These are phyloP conservation scores for Falco berigora DNA, from an alignment of 2,797 vertebrate genomes.

Conservation along the genomic window DNA sequence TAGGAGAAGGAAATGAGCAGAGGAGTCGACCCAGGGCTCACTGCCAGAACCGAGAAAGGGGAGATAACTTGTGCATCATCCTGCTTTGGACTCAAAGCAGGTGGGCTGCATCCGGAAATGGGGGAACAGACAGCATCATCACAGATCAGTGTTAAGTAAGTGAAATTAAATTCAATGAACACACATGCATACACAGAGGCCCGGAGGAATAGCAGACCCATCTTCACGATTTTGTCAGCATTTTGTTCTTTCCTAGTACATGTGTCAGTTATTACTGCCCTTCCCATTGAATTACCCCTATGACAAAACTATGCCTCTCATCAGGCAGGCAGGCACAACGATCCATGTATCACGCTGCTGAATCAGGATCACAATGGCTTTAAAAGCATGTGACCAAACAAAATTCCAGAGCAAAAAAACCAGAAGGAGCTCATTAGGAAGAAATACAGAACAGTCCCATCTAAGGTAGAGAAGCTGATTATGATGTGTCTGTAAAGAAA, in stretches of 20 bases:
- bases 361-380: background rate
- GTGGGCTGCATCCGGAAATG: background rate
- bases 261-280: background rate
- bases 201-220: background rate
- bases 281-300: background rate
- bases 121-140: background rate
- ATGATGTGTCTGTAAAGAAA: background rate
- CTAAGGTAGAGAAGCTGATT: background rate
- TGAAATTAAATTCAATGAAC: background rate
- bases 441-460: background rate
- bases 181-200: background rate
- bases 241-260: background rate
- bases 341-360: background rate
- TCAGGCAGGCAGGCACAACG: background rate
- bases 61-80: background rate
- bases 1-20: background rate
- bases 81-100: background rate
- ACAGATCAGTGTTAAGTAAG: background rate
- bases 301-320: background rate
- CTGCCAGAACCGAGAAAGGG: background rate
- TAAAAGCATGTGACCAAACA: background rate
- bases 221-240: background rate
- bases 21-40: background rate
- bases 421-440: fast-evolving
- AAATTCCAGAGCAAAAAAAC: background rate